A percentile compares a stretch with the other conserved stretches of the same genome.
Conservation (phyloP, 2,888 invertebrate genomes). For the Chaitophorus viminalis region DNA sequence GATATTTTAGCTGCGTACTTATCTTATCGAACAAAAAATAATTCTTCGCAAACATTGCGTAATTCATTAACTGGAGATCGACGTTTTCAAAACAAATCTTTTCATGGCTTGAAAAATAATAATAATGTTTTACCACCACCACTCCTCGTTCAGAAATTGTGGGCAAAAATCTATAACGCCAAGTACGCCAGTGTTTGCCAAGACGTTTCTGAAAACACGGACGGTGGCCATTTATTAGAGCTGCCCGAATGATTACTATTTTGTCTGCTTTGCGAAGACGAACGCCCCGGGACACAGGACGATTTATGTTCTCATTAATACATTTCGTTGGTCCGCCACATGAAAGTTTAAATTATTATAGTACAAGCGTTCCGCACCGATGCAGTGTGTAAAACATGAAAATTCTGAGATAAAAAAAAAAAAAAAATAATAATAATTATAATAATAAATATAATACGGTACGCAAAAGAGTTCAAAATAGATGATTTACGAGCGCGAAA, state of each 20-base stretch:
- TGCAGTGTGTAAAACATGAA: neutral
- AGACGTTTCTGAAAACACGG: neutral
- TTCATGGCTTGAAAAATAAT: neutral
- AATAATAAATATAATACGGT: too few species aligned
- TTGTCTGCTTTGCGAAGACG: conserved; percentile 22
- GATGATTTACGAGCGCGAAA: too few species aligned
- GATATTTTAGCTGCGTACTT: too few species aligned
- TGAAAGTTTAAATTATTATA: conserved; percentile 30
- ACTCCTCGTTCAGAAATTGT: neutral
- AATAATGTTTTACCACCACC: neutral
- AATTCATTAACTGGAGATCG: neutral
- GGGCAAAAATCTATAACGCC: neutral
- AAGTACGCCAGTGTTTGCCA: neutral
- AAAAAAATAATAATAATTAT: too few species aligned
- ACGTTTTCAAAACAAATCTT: neutral
- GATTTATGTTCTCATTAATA: conserved; percentile 57
- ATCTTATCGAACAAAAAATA: too few species aligned
- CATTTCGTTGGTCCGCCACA: conserved; percentile 19
- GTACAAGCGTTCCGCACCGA: neutral
- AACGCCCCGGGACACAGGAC: conserved; percentile 23
- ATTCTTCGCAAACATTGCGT: too few species aligned
- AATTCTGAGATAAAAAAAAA: too few species aligned
- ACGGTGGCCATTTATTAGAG: conserved; percentile 28
- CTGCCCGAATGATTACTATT: conserved; percentile 39
- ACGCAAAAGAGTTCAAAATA: too few species aligned